These are phyloP conservation scores for Brenthis hecate DNA, from an alignment of 2,888 invertebrate species.

Conservation along the genomic window DNA sequence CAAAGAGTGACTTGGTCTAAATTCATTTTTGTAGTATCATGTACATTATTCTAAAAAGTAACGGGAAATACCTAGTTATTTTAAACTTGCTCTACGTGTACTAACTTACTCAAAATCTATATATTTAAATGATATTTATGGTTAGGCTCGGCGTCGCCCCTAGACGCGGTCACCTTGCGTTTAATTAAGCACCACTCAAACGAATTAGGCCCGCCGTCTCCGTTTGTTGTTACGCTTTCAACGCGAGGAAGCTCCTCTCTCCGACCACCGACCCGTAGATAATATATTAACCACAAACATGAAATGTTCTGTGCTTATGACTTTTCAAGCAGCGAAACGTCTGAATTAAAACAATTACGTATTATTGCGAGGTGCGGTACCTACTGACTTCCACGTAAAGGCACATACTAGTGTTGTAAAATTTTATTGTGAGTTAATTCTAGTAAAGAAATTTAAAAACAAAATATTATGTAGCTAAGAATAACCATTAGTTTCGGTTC, in stretches of 20 bases:
- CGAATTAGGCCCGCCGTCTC: conserved; percentile 21
- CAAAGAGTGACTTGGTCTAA: no score
- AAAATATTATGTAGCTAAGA: no score
- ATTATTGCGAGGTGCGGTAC: conserved; percentile 1
- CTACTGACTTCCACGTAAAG: background rate
- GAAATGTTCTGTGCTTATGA: conserved; percentile 17
- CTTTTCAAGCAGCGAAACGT: background rate
- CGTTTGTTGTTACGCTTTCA: background rate
- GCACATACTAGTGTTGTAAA: background rate
- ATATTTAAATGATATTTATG: background rate
- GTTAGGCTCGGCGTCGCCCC: background rate
- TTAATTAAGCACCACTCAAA: conserved; percentile 35
- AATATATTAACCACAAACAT: conserved; percentile 20
- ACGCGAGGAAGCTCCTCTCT: background rate
- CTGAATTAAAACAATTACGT: background rate
- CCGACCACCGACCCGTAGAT: conserved; percentile 3
- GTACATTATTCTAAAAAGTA: no score
- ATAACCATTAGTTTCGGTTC: no score
- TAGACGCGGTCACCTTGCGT: conserved; percentile 1
- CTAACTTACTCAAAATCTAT: no score
- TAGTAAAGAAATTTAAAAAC: no score
- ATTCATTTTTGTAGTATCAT: no score
- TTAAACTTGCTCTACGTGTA: no score
- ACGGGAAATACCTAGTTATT: no score
- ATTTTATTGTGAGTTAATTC: no score